Percentiles rank a stretch among this genome's conserved stretches.
Evolutionary conservation across 2,797 vertebrate genomes (phyloP).

Genomic region (Pterois miles): DNA sequence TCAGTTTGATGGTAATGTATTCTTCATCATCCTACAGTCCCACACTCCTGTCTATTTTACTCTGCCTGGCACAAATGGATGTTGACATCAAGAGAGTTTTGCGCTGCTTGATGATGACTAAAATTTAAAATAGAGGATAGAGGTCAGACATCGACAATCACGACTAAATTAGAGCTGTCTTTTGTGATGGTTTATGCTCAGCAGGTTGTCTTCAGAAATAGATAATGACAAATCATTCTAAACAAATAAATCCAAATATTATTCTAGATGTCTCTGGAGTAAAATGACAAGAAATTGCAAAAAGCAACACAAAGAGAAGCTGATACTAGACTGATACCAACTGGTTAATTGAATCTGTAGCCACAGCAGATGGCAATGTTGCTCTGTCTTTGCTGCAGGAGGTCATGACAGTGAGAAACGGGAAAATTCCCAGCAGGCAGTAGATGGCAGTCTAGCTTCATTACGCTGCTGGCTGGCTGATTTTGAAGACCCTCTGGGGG

Average conservation of each 20-base stretch:
- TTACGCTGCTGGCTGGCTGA: constrained; percentile 36
- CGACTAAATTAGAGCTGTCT: neutral
- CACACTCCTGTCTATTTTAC: neutral
- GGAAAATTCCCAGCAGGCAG: constrained; percentile 50
- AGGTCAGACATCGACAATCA: constrained; percentile 6
- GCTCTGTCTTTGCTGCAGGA: constrained; percentile 18
- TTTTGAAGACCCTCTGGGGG: constrained; percentile 56
- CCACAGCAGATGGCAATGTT: constrained; percentile 74
- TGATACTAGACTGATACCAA: neutral
- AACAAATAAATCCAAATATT: neutral
- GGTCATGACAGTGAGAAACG: constrained; percentile 3
- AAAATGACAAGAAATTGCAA: neutral
- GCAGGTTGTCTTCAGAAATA: neutral
- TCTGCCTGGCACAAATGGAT: constrained; percentile 9
- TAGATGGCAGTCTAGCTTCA: constrained; percentile 76
- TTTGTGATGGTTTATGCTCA: neutral
- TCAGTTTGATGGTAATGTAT: constrained; percentile 12
- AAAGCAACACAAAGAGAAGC: neutral
- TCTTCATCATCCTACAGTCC: constrained; percentile 12
- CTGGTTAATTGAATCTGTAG: constrained; percentile 15
- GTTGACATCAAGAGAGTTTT: neutral
- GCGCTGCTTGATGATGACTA: neutral
- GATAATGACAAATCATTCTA: constrained; percentile 1
- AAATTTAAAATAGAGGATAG: neutral
- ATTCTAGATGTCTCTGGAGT: neutral